Base-by-base conservation (phyloP, 2,113 vertebrate species). In the Zootoca vivipara region DNA sequence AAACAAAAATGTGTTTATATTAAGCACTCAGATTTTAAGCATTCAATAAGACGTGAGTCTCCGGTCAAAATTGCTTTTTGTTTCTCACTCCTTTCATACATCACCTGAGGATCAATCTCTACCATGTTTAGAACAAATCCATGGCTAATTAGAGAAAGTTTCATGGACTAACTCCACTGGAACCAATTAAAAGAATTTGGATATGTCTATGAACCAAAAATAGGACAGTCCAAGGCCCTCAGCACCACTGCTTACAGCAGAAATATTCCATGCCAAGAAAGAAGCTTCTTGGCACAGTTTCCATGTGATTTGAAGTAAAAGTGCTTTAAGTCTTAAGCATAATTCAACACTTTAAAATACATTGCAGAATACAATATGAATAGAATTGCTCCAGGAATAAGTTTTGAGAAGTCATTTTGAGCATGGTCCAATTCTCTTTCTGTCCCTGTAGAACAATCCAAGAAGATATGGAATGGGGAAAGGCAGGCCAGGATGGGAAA, bases 241-340 rank as follows among this genome's bases (percentile, higher is more conserved):
- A 64, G 12, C 5, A 26, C n/a, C 46, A 7, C 88, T 38, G 78
- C 10, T 78, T 58, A 80, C 1, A 87, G 62, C 1, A 81, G 56
- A 85, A 86, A 26, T 0, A 9, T 93, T 82, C 85, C 86, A 83
- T 73, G 12, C 80, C 85, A 84, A 8, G 30, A 28, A 42, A 33
- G 75, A 64, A 84, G 28, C 0, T 33, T 89, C 82, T 5, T 56
- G 16, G 28, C 78, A 73, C 16, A 87, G 52, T 12, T 5, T 72
- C 74, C 33, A 42, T 74, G 58, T 74, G 52, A 87, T 28, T 38
- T 73, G 5, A 86, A 5, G 69, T 74, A 69, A 82, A 81, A 46
- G 10, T 3, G 5, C 20, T 73, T 87, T 73, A 26, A 22, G 35
- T 64, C 52, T 85, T 38, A 62, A 74, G 46, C 10, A 16, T 3